phyloP scores from a whole-genome alignment of 2,888 invertebrate genomes.

The Beris morrisii region DNA sequence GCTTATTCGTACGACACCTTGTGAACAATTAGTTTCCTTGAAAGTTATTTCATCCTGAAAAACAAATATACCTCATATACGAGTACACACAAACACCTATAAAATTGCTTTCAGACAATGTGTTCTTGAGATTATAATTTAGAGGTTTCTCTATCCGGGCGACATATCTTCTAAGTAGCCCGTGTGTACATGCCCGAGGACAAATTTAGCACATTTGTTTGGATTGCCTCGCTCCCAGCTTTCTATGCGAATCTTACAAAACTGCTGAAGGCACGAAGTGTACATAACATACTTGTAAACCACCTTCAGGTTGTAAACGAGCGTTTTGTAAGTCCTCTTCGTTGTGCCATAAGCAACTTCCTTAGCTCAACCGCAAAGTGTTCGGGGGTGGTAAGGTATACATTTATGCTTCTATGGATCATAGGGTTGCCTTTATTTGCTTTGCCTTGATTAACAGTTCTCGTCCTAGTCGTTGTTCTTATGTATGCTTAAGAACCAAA shows the following conservation, averaged over 20 bases:
- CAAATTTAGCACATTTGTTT: conserved; percentile 23
- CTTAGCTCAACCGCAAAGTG: conserved; percentile 24
- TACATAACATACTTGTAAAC: conserved; percentile 22
- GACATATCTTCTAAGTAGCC: conserved; percentile 26
- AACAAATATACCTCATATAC: conserved; percentile 3
- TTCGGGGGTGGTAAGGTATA: conserved; percentile 8
- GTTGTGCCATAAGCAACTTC: conserved; percentile 19
- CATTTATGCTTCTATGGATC: conserved; percentile 11
- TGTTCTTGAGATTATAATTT: conserved; percentile 24
- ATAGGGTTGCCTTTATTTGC: conserved; percentile 30
- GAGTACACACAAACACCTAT: conserved; percentile 7
- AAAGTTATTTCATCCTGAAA: conserved; percentile 15
- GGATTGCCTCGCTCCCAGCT: not conserved
- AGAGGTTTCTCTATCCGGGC: conserved; percentile 12
- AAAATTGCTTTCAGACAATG: conserved; percentile 13
- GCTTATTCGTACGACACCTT: not conserved
- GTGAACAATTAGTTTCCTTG: conserved; percentile 22
- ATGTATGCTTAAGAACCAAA: not conserved
- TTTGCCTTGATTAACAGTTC: conserved; percentile 30
- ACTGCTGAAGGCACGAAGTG: conserved; percentile 12
- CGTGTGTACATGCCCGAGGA: conserved; percentile 5
- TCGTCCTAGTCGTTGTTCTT: conserved; percentile 3
- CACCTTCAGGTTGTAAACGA: conserved; percentile 23
- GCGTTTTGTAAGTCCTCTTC: conserved; percentile 8
- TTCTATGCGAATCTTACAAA: not conserved